Evolutionary conservation across 1,140 invertebrate species (phyloP), one percentile per base, ranked within the genome.

Genomic region (Drosophila littoralis): DNA sequence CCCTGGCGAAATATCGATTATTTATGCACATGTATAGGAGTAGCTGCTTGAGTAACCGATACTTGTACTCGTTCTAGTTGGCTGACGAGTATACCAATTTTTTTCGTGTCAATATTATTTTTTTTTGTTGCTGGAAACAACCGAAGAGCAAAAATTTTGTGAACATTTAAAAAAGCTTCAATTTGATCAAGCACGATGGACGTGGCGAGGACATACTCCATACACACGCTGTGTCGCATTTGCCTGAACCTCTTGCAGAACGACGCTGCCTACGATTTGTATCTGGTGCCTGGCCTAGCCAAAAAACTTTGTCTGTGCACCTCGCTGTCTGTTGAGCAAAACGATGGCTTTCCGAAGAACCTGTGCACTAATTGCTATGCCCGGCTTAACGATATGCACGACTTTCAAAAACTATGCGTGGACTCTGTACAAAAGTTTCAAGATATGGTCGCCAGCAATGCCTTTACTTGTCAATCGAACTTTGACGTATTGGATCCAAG

Each of bases 371-470:
- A 54, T 42, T 92, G 91, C 57, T 90, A 90, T 22, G 46, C 81
- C 8, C 80, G 83, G 52, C 79, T 92, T 7, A 91, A 85, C 36
- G 91, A 92, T 46, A 67, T 91, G 75, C 88, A 91, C 9, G 83
- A 92, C 28, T 92, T 92, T 52, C 90, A 91, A 38, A 83, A 78
- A 15, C 54, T 86, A 12, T 92, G 91, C 46, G 82, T 79, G 5
- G 90, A 91, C n/a, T 91, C 91, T 1, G 84, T 91, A 6, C 81
- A 90, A 40, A 91, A 91, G 60, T 92, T 92, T 51, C 88, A 91
- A 22, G 91, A 92, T 3, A 54, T 91, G 60, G 78, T 91, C 15
- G 70, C 86, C 22, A 90, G 78, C 51, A 91, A 91, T 43, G 75
- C 66, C 28, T 90, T 90, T 13, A 72, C 74, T 32, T 89, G 84